phyloP scores from a whole-genome alignment of 1,140 invertebrate genomes.

The Drosophila tani region DNA sequence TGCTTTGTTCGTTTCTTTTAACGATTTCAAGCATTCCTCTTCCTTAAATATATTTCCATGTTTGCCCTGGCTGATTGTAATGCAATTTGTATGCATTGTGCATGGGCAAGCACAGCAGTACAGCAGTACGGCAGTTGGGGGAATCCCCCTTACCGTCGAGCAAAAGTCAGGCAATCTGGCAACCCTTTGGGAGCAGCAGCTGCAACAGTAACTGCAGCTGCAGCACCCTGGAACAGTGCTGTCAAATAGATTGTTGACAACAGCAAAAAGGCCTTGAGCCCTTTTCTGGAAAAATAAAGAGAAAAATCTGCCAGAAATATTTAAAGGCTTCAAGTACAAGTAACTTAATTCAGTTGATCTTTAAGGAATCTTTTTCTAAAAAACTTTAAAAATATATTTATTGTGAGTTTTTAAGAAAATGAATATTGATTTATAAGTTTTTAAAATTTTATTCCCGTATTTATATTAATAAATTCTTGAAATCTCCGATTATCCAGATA shows the following conservation, averaged over 20 bases:
- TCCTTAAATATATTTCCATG: slow-evolving; percentile 69
- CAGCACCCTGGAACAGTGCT: slow-evolving; percentile 1
- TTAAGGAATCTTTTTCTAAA: background rate
- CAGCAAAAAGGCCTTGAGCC: background rate
- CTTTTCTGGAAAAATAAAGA: background rate
- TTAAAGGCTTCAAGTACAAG: too few relatives aligned
- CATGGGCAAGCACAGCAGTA: slow-evolving; percentile 55
- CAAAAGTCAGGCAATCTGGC: slow-evolving; percentile 37
- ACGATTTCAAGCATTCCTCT: slow-evolving; percentile 48
- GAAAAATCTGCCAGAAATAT: background rate
- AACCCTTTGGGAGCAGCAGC: slow-evolving; percentile 39
- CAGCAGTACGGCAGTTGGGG: slow-evolving; percentile 1
- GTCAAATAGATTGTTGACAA: background rate
- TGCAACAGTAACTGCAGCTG: slow-evolving; percentile 23
- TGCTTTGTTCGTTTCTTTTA: slow-evolving; percentile 53
- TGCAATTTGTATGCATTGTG: slow-evolving; percentile 82
- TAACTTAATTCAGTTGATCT: background rate
- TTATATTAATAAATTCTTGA: background rate
- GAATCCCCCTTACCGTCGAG: background rate
- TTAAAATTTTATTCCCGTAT: background rate
- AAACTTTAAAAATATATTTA: too few relatives aligned
- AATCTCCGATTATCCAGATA: background rate
- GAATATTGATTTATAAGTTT: background rate
- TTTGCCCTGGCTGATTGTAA: slow-evolving; percentile 77
- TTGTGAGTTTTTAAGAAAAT: background rate